These are phyloP conservation scores for Orestias chungarensis DNA, from an alignment of 2,797 vertebrate genomes.

Conservation along the genomic window DNA sequence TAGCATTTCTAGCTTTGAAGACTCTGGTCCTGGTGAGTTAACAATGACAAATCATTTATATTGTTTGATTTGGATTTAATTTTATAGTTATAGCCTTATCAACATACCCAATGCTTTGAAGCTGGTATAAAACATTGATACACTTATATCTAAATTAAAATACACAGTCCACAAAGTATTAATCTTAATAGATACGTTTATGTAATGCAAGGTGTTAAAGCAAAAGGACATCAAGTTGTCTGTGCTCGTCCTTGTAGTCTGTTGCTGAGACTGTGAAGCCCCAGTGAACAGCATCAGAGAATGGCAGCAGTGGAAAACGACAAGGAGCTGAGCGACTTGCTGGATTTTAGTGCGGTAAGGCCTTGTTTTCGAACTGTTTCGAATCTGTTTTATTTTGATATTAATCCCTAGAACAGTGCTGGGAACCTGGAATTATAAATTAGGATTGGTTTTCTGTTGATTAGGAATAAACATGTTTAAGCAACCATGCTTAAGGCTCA, in stretches of 20 bases:
- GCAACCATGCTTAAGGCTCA: conserved; percentile 4
- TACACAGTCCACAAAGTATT: neutral
- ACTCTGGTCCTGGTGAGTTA: neutral
- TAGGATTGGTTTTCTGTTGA: conserved; percentile 10
- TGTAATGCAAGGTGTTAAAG: neutral
- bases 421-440: conserved; percentile 23
- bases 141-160: neutral
- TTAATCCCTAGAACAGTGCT: conserved; percentile 13
- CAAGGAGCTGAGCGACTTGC: conserved; percentile 97
- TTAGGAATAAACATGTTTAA: conserved; percentile 22
- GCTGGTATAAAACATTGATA: neutral
- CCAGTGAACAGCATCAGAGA: conserved; percentile 79
- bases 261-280: conserved; percentile 76
- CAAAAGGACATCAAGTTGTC: conserved; percentile 44
- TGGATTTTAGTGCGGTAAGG: conserved; percentile 98
- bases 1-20: neutral
- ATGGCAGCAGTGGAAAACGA: conserved; percentile 96
- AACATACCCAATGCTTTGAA: neutral
- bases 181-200: neutral
- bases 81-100: neutral
- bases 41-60: neutral
- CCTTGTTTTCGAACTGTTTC: conserved; percentile 31
- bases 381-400: conserved; percentile 6
- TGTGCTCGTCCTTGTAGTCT: conserved; percentile 67
- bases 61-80: neutral